Evolutionary conservation across 2,888 invertebrate species (phyloP).

Genomic region (Diarsia mendica): DNA sequence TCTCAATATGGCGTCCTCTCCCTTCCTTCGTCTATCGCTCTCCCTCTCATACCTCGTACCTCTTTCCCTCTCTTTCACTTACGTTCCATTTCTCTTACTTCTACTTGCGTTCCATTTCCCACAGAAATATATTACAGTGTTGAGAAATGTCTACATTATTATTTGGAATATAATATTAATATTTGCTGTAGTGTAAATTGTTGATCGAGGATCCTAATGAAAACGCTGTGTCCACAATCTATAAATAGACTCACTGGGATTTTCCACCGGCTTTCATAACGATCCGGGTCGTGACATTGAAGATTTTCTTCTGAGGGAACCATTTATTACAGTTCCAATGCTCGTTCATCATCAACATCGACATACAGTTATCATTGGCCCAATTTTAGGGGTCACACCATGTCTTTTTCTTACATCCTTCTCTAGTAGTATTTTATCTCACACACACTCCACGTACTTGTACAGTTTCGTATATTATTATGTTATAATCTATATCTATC

Average conservation of each 20-base stretch:
- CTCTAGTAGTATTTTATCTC: too few relatives aligned
- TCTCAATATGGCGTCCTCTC: too few relatives aligned
- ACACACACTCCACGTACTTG: too few relatives aligned
- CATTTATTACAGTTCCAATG: background rate
- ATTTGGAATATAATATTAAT: background rate
- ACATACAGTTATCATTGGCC: background rate
- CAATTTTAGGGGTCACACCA: background rate
- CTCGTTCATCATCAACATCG: background rate
- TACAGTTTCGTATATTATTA: too few relatives aligned
- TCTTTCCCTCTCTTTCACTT: too few relatives aligned
- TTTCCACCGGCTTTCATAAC: background rate
- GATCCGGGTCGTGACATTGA: too few relatives aligned
- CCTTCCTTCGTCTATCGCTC: too few relatives aligned
- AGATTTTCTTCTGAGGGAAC: background rate
- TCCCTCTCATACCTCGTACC: too few relatives aligned
- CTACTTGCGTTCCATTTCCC: too few relatives aligned
- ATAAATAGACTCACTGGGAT: background rate
- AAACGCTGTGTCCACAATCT: background rate
- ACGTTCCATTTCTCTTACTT: too few relatives aligned
- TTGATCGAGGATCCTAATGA: background rate
- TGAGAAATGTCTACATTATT: background rate
- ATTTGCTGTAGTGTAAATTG: constrained; percentile 2
- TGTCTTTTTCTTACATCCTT: background rate
- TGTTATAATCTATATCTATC: too few relatives aligned
- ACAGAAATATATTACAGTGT: background rate